Percentiles rank a stretch among this genome's conserved stretches.
These are phyloP conservation scores for Boulengerochromis microlepis DNA, from an alignment of 2,113 vertebrate species.

Conservation along the genomic window DNA sequence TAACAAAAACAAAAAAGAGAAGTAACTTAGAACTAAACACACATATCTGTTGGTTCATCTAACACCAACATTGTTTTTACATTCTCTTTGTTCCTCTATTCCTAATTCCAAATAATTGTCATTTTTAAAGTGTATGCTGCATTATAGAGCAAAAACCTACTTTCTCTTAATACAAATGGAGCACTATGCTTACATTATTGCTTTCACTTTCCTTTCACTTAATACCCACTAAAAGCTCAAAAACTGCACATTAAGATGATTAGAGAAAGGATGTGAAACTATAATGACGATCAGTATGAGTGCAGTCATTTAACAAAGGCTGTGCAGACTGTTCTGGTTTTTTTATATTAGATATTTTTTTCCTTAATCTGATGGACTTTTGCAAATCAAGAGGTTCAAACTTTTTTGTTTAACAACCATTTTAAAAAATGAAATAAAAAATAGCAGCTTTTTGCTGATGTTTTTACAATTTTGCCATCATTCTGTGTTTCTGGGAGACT, in stretches of 20 bases:
- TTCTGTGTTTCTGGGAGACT: background rate
- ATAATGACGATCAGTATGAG: background rate
- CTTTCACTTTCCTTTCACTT: background rate
- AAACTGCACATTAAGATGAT: background rate
- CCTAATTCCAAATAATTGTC: background rate
- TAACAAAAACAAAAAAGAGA: background rate
- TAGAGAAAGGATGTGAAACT: background rate
- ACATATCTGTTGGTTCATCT: background rate
- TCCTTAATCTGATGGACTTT: accelerated
- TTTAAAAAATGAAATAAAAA: background rate
- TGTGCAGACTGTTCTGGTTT: background rate
- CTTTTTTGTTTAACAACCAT: accelerated
- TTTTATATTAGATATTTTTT: background rate
- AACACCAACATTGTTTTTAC: background rate
- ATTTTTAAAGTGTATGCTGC: background rate
- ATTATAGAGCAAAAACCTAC: background rate
- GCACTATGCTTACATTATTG: background rate
- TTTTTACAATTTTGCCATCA: background rate
- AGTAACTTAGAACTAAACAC: background rate
- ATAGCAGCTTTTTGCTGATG: background rate
- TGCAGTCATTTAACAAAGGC: background rate
- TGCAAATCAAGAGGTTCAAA: background rate
- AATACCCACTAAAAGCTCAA: background rate
- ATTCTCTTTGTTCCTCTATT: background rate
- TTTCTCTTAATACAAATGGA: background rate